Evolutionary conservation across 2,113 vertebrate genomes (phyloP).

Genomic region (Rhinolophus ferrumequinum): DNA sequence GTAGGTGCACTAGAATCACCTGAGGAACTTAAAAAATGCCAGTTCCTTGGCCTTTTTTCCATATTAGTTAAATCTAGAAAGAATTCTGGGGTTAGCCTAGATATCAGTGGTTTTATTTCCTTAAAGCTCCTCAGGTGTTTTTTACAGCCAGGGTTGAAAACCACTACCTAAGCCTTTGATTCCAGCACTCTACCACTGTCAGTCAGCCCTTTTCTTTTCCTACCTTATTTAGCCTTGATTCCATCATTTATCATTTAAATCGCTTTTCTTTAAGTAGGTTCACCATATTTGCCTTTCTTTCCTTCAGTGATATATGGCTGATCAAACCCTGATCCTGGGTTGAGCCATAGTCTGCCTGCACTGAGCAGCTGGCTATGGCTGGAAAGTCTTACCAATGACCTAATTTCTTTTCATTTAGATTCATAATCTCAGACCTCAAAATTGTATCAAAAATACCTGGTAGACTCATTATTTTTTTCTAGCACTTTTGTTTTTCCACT

Average conservation of each 20-base stretch:
- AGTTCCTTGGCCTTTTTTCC: background rate
- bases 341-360: background rate
- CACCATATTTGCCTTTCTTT: background rate
- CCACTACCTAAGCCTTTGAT: background rate
- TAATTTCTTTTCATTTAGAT: background rate
- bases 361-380: background rate
- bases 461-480: background rate
- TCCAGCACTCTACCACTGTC: background rate
- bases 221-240: background rate
- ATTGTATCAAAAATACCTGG: background rate
- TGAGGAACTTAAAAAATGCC: background rate
- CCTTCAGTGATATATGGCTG: background rate
- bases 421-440: background rate
- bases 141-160: background rate
- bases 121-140: background rate
- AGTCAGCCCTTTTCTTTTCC: background rate
- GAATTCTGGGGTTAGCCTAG: background rate
- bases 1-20: background rate
- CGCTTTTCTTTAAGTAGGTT: background rate
- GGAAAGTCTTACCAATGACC: background rate
- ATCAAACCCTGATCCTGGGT: background rate
- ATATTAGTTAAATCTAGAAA: background rate
- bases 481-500: background rate
- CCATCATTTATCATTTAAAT: background rate
- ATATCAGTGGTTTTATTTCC: background rate